A percentile compares a stretch with the other conserved stretches of the same genome.
phyloP scores from a whole-genome alignment of 1,140 invertebrate genomes.

The Drosophila lini region DNA sequence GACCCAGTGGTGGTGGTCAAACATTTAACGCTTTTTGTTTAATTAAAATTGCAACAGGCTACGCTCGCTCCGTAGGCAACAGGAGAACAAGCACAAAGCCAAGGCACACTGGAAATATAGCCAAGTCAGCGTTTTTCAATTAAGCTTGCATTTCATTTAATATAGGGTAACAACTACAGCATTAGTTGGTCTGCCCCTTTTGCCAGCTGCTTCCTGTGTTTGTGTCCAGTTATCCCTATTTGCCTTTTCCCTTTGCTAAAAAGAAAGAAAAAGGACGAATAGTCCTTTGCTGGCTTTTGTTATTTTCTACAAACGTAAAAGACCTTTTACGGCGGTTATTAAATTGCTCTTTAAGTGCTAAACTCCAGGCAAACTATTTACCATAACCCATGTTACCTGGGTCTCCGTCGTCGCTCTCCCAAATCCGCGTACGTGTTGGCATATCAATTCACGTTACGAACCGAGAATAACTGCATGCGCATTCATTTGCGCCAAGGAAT shows the following conservation, averaged over 20 bases:
- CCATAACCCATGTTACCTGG: slow-evolving; percentile 31
- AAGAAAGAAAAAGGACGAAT: not conserved
- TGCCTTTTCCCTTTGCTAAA: slow-evolving; percentile 23
- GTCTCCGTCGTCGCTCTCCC: slow-evolving; percentile 1
- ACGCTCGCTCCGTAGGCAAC: slow-evolving; percentile 9
- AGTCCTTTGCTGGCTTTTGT: slow-evolving; percentile 11
- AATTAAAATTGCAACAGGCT: slow-evolving; percentile 80
- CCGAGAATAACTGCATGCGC: slow-evolving; percentile 58
- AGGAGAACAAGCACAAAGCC: slow-evolving; percentile 4
- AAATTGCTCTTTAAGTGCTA: slow-evolving; percentile 43
- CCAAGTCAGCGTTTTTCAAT: slow-evolving; percentile 71
- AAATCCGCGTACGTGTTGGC: slow-evolving; percentile 46
- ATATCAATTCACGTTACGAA: slow-evolving; percentile 59
- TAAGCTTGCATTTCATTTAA: slow-evolving; percentile 76
- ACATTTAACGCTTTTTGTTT: slow-evolving; percentile 81
- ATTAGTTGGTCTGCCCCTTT: slow-evolving; percentile 41
- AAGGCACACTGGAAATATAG: not conserved
- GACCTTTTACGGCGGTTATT: slow-evolving; percentile 44
- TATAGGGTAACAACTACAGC: slow-evolving; percentile 36
- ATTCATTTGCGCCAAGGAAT: slow-evolving; percentile 60
- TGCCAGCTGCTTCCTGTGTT: slow-evolving; percentile 43
- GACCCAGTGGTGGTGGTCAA: slow-evolving; percentile 52
- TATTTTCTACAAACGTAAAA: not conserved
- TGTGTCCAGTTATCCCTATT: slow-evolving; percentile 52
- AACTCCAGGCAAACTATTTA: slow-evolving; percentile 22